Base-by-base conservation (phyloP, 2,797 vertebrate species). In the Coregonus ussuriensis region DNA sequence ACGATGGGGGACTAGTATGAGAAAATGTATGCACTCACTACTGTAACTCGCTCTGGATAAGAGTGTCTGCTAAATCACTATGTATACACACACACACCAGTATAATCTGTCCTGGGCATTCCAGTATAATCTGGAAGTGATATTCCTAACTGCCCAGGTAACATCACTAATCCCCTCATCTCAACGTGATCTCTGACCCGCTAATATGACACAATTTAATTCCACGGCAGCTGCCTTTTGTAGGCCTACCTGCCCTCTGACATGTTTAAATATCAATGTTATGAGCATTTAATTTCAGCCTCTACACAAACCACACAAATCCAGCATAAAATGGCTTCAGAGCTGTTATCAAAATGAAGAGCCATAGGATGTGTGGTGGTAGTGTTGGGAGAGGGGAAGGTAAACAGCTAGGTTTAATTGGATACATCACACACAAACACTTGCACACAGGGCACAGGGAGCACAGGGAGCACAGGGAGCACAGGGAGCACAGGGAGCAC, bases 161-260 rank as follows among this genome's bases (percentile, higher is more conserved):
- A 86, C 78, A 81, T 81, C 79, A 78, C 66, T 83, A 88, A 90
- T 88, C 84, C 84, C 85, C 82, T 88, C 85, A 85, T 86, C 81
- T 83, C 81, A 75, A 79, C 71, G 52, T 75, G 74, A 84, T 69
- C 73, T 66, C 74, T 72, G 82, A 83, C 85, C 84, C 77, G 78
- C 72, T 79, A 84, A 77, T n/a, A 74, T 1, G 16, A 66, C 77
- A 16, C 14, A 2, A 71, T 81, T 1, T 13, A 74, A 76, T 82
- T 47, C 41, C 11, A 63, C 9, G 2, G 1, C 21, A 63, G 7
- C 1, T 25, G 4, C 16, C 59, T 63, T 11, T 9, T 25, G 59
- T 21, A 62, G n/a, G n/a, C n/a, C 6, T 76, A 67, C 54, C 75
- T 86, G 79, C 15, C 71, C 79, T 79, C 25, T 65, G 82, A 79